phyloP scores from a whole-genome alignment of 2,888 invertebrate species.

The Eupithecia inturbata region DNA sequence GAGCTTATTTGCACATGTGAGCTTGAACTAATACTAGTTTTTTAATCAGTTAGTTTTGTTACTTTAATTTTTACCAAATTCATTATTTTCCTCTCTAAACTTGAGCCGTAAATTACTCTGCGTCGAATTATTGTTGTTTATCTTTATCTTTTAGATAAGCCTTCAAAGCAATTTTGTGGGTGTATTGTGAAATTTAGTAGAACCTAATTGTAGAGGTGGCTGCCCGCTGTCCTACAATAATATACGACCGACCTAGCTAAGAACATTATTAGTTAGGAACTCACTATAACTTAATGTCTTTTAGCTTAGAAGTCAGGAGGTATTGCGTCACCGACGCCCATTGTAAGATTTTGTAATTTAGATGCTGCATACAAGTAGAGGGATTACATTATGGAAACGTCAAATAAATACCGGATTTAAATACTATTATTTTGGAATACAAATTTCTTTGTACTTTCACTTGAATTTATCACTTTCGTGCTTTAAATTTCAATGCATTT shows the following conservation, averaged over 20 bases:
- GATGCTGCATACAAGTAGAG: slow-evolving; percentile 4
- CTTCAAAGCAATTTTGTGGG: not conserved
- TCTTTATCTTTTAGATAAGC: too few relatives aligned
- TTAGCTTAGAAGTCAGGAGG: not conserved
- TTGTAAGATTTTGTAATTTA: not conserved
- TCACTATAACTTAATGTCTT: not conserved
- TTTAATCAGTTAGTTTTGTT: too few relatives aligned
- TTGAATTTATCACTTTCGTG: slow-evolving; percentile 40
- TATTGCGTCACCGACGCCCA: slow-evolving; percentile 3
- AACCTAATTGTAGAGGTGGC: not conserved
- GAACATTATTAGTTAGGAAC: slow-evolving; percentile 5
- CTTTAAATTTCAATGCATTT: slow-evolving; percentile 5
- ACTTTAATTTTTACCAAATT: too few relatives aligned
- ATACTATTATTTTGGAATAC: slow-evolving; percentile 24
- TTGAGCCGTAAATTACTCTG: too few relatives aligned
- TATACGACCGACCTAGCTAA: slow-evolving; percentile 9
- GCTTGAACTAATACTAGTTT: too few relatives aligned
- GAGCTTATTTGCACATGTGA: too few relatives aligned
- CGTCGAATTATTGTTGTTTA: too few relatives aligned
- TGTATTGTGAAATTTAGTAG: not conserved
- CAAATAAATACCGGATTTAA: slow-evolving; percentile 36
- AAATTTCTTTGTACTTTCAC: slow-evolving; percentile 38
- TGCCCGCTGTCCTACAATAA: not conserved
- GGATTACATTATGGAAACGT: slow-evolving; percentile 20
- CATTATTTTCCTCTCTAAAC: too few relatives aligned